Evolutionary conservation across 1,140 invertebrate genomes (phyloP), one percentile per base, ranked within the genome.

Genomic region (Leptinotarsa defecta): DNA sequence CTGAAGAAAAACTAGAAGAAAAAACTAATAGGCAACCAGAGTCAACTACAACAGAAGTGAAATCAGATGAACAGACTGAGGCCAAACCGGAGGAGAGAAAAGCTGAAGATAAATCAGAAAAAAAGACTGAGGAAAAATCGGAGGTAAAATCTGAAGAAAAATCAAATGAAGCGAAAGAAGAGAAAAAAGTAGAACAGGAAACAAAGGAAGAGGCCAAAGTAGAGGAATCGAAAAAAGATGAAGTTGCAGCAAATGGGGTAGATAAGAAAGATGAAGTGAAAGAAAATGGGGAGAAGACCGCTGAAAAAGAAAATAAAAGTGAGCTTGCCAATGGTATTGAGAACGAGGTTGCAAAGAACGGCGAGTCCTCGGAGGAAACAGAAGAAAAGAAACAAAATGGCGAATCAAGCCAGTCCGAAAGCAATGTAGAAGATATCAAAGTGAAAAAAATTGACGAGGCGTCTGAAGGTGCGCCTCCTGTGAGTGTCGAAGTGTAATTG

Each of bases 401-500:
- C 8, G 24, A 22, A 11, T 62, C 20, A 11, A 27, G 57, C 6
- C 13, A 19, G 13, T 8, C 74, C 20, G 52, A 24, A 15, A 70
- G n/a, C 64, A 74, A 75, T 15, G 74, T 73, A 64, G 67, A 63
- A 19, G 76, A 77, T n/a, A 75, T 75, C 52, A 75, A 75, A 75
- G 71, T 78, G 24, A 78, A 78, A 67, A 78, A 78, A 73, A 64
- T 78, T 20, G 77, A 75, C n/a, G 77, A 78, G 49, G 69, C 74
- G 48, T 20, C 74, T n/a, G 74, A 78, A 63, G 74, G 74, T 75
- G 70, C 74, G 52, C 71, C 77, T 52, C n/a, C 73, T 13, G 77
- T 78, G 69, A 78, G 77, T 78, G 77, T 78, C 19, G 74, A 77
- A 63, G 76, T 75, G 24, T 78, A 78, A 78, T n/a, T 75, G 61